A percentile compares a stretch with the other conserved stretches of the same genome.
Evolutionary conservation across 2,113 vertebrate species (phyloP).

Genomic region (Datnioides undecimradiatus): DNA sequence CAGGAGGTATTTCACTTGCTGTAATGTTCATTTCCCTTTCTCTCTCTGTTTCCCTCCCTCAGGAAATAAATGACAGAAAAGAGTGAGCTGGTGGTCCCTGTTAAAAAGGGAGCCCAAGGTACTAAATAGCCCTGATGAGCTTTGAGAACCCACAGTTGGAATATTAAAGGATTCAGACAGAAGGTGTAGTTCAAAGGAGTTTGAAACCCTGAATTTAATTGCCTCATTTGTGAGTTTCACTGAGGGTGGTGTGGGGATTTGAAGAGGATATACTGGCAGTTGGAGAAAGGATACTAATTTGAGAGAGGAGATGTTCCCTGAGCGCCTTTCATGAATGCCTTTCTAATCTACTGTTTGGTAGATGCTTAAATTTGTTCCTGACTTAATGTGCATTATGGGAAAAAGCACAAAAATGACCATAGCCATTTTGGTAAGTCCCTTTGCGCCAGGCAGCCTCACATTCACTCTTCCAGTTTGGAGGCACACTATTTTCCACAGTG

Average conservation of each 20-base stretch:
- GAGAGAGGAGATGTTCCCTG: constrained; percentile 40
- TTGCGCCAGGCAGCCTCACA: not conserved
- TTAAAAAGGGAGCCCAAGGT: constrained; percentile 56
- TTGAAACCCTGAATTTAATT: constrained; percentile 71
- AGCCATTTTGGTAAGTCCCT: constrained; percentile 2
- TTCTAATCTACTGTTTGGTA: constrained; percentile 35
- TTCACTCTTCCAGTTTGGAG: constrained; percentile 3
- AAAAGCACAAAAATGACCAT: not conserved
- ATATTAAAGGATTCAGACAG: constrained; percentile 72
- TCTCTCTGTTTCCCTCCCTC: constrained; percentile 26
- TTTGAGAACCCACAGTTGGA: constrained; percentile 62
- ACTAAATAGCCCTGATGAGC: constrained; percentile 64
- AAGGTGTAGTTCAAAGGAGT: constrained; percentile 71
- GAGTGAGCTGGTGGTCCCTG: constrained; percentile 61
- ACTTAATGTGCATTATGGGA: constrained; percentile 30
- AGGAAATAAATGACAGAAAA: constrained; percentile 60
- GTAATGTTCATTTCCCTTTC: constrained; percentile 49
- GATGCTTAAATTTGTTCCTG: constrained; percentile 46
- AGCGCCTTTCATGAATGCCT: constrained; percentile 19
- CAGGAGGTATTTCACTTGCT: constrained; percentile 52
- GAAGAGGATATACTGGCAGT: constrained; percentile 43
- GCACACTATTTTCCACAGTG: not conserved
- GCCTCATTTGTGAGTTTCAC: constrained; percentile 71
- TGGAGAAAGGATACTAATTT: constrained; percentile 60
- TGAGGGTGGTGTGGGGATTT: constrained; percentile 51